Percentiles rank a stretch among this genome's conserved stretches.
Conservation (phyloP, 2,797 vertebrate species). For the Etheostoma nigrum region DNA sequence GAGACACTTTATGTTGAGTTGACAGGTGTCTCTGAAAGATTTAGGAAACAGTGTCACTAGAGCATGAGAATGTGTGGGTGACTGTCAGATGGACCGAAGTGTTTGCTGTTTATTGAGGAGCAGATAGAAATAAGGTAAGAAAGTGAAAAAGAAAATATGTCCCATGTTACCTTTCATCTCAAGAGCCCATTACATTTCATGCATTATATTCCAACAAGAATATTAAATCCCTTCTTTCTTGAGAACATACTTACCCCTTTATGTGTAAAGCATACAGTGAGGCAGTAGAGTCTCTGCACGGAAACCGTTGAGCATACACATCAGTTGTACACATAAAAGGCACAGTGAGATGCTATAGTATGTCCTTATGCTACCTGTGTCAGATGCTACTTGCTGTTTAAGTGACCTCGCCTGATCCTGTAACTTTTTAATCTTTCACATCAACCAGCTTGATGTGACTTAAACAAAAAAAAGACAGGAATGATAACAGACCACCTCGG, state of each 20-base stretch:
- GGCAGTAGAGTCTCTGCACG: background rate
- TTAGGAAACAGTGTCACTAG: constrained; percentile 38
- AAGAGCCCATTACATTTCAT: constrained; percentile 1
- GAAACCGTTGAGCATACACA: background rate
- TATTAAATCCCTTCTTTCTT: background rate
- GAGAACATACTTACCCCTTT: background rate
- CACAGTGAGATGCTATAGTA: constrained; percentile 1
- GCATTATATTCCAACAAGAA: constrained; percentile 7
- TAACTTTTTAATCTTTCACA: background rate
- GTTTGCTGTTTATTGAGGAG: constrained; percentile 28
- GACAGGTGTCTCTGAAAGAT: constrained; percentile 46
- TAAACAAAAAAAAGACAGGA: no score
- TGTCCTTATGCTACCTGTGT: constrained; percentile 16
- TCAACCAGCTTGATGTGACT: no score
- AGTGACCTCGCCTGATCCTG: constrained; percentile 26
- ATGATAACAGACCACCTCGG: no score
- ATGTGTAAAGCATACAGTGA: background rate
- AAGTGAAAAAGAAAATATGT: background rate
- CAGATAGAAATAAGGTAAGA: background rate
- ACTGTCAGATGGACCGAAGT: constrained; percentile 4
- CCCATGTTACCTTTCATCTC: background rate
- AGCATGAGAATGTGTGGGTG: constrained; percentile 15
- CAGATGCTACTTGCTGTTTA: constrained; percentile 20
- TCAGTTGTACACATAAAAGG: constrained; percentile 8
- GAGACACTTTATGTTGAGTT: constrained; percentile 1